Base-by-base conservation (phyloP, 1,140 invertebrate species). In the Neuroterus valhalla region DNA sequence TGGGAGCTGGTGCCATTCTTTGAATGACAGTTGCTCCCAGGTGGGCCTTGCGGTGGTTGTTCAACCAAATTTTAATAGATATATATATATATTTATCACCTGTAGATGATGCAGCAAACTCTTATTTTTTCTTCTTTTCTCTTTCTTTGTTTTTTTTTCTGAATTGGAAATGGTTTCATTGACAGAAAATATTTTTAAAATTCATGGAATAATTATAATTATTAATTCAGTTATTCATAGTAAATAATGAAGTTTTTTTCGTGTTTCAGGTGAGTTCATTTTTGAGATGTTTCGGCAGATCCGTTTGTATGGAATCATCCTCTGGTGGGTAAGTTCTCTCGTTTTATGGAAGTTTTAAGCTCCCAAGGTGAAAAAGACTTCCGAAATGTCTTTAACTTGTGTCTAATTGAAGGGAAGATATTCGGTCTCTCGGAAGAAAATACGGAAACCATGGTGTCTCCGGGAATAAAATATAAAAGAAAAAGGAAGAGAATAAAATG, bases 251-350 rank as follows among this genome's bases (percentile, higher is more conserved):
- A 8, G 4, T 38, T 38, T 38, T 38, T 8, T 38, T 78, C 82
- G n/a, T 84, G 83, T 86, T 86, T 66, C 81, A 86, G 85, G 85
- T 85, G 83, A 86, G 85, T 86, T 79, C 50, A 38, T 38, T 38
- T 38, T 10, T 0, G 31, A 38, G 31, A 38, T 1, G 8, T 4
- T 5, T 19, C 15, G 8, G 17, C 46, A 48, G 6, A 48, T 3
- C n/a, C 10, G 46, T 38, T 8, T 38, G n/a, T 48, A 48, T 8
- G 5, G 17, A 48, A 48, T n/a, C 17, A 19, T 48, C 46, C n/a
- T n/a, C 46, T 48, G 46, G 2, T n/a, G 2, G 46, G 17, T 48
- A n/a, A 48, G 46, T n/a, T n/a, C 8, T 48, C 17, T 19, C n/a
- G 3, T 17, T 48, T 48, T 17, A 17, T 19, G 6, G 17, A 48